Evolutionary conservation across 2,797 vertebrate genomes (phyloP).

Genomic region (Cyclopterus lumpus): DNA sequence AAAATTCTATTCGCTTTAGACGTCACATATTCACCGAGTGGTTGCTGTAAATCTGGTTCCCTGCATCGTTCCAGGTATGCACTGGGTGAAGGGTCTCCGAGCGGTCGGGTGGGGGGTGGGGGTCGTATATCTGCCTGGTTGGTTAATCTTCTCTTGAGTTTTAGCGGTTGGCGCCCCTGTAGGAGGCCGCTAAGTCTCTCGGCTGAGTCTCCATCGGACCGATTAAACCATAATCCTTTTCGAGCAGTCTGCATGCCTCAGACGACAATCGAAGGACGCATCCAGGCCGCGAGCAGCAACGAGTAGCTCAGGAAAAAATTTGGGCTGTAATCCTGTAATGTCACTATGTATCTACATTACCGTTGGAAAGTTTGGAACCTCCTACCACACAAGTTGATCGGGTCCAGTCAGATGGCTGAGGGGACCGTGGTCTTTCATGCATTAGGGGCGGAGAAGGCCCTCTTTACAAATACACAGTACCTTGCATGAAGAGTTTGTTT

Average conservation of each 20-base stretch:
- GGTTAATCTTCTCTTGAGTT: slow-evolving; percentile 49
- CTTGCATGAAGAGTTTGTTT: too few species aligned
- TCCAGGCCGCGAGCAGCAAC: not conserved
- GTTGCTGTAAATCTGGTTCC: not conserved
- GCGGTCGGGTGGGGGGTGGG: not conserved
- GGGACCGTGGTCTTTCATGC: not conserved
- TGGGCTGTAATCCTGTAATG: slow-evolving; percentile 2
- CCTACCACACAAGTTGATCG: not conserved
- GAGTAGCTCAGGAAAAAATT: not conserved
- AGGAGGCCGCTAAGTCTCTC: slow-evolving; percentile 43
- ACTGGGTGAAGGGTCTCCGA: not conserved
- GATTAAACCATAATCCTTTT: slow-evolving; percentile 63
- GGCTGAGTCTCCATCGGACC: slow-evolving; percentile 32
- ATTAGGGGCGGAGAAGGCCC: not conserved
- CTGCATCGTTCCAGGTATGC: not conserved
- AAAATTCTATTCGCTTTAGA: not conserved
- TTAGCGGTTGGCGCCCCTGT: slow-evolving; percentile 20
- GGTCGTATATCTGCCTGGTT: not conserved
- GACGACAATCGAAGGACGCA: slow-evolving; percentile 10
- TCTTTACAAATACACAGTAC: not conserved
- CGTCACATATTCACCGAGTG: not conserved
- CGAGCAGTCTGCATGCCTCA: slow-evolving; percentile 21
- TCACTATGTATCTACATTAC: not conserved
- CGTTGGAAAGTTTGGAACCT: not conserved
- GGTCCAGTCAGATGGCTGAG: not conserved